Percentiles rank a stretch among this genome's conserved stretches.
phyloP scores from a whole-genome alignment of 2,113 vertebrate species.

The Cathartes aura region DNA sequence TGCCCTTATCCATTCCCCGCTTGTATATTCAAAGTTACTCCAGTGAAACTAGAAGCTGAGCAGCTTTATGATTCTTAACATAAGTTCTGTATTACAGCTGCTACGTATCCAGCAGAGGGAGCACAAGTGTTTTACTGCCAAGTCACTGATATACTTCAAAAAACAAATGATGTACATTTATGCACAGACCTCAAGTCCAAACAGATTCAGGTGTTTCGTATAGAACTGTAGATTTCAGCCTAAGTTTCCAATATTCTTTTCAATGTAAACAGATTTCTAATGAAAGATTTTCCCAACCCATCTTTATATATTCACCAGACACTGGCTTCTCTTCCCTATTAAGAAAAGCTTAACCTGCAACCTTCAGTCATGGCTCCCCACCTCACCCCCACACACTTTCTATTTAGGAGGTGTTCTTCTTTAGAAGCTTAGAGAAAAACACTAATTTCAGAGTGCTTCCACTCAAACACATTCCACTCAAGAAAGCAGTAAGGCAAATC shows the following conservation, averaged over 20 bases:
- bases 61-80: not conserved
- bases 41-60: not conserved
- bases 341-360: not conserved
- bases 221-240: not conserved
- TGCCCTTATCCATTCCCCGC: not conserved
- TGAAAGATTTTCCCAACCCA: not conserved
- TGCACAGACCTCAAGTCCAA: not conserved
- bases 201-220: not conserved
- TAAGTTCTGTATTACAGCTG: not conserved
- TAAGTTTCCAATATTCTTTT: not conserved
- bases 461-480: not conserved
- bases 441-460: not conserved
- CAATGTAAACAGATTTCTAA: not conserved
- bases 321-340: not conserved
- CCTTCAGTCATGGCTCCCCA: not conserved
- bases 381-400: not conserved
- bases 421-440: not conserved
- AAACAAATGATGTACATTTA: not conserved
- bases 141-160: not conserved
- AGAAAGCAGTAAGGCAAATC: not conserved
- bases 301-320: not conserved
- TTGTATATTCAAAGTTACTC: not conserved
- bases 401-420: not conserved
- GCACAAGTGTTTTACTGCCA: not conserved
- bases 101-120: slow-evolving; percentile 38